A percentile compares a stretch with the other conserved stretches of the same genome.
phyloP scores from a whole-genome alignment of 2,888 invertebrate species.

The Stenichneumon culpator region DNA sequence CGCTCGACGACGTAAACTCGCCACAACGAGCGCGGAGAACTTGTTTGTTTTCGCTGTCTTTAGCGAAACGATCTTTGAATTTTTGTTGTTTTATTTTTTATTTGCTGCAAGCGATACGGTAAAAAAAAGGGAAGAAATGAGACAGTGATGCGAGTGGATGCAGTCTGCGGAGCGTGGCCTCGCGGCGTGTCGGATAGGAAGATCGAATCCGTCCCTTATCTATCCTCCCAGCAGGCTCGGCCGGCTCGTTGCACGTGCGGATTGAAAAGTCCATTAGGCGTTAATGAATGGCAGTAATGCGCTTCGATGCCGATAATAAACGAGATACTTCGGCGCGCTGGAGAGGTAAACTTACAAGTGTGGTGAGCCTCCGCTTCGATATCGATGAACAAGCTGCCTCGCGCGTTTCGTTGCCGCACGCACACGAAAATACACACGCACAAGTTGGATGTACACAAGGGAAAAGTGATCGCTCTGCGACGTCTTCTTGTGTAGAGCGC shows the following conservation, averaged over 20 bases:
- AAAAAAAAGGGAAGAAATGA: background rate
- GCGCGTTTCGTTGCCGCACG: background rate
- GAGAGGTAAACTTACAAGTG: slow-evolving; percentile 61
- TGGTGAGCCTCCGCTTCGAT: background rate
- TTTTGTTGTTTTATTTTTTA: background rate
- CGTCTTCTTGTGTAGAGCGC: slow-evolving; percentile 35
- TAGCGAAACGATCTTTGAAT: background rate
- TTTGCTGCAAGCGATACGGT: too few relatives aligned
- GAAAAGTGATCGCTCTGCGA: slow-evolving; percentile 40
- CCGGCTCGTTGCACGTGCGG: slow-evolving; percentile 56
- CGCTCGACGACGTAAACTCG: background rate
- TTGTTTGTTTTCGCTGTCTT: background rate
- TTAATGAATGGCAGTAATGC: slow-evolving; percentile 70
- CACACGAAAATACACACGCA: slow-evolving; percentile 4
- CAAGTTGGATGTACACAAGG: slow-evolving; percentile 2
- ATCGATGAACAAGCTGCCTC: background rate
- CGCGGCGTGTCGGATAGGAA: background rate
- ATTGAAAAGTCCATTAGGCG: slow-evolving; percentile 72
- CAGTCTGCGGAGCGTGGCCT: background rate
- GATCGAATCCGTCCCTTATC: slow-evolving; percentile 40
- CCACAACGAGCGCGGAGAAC: background rate
- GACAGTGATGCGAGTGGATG: background rate
- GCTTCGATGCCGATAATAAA: slow-evolving; percentile 65
- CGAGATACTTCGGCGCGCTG: slow-evolving; percentile 48
- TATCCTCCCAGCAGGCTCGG: slow-evolving; percentile 25